Percentiles rank a stretch among this genome's conserved stretches.
Evolutionary conservation across 2,888 invertebrate genomes (phyloP).

Genomic region (Empis livida): DNA sequence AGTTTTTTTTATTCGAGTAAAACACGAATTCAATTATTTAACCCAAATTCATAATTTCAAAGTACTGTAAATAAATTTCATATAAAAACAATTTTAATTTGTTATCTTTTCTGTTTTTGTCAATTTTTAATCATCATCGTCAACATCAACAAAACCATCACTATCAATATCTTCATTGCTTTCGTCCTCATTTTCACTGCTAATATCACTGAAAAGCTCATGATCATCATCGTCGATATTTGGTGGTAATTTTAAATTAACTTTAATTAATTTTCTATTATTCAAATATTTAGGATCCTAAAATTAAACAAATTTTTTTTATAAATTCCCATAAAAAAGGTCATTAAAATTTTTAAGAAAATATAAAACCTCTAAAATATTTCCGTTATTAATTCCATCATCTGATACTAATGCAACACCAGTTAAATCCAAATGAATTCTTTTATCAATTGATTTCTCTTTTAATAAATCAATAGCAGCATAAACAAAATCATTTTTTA

Average conservation of each 20-base stretch:
- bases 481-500: not conserved
- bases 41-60: no score
- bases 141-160: not conserved
- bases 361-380: no score
- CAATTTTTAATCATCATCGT: not conserved
- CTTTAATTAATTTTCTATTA: not conserved
- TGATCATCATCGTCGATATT: not conserved
- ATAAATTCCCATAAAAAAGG: no score
- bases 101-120: no score
- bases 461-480: not conserved
- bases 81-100: no score
- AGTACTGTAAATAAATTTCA: no score
- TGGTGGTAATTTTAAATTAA: not conserved
- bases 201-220: not conserved
- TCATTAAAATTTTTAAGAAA: no score
- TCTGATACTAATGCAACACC: no score
- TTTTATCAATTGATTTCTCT: not conserved
- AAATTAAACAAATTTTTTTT: not conserved
- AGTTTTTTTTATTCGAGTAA: no score
- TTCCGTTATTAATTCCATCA: no score
- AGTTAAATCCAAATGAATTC: no score
- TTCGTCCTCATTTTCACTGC: not conserved
- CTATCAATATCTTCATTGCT: not conserved
- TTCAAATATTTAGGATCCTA: not conserved
- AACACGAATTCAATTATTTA: no score